Evolutionary conservation across 2,113 vertebrate genomes (phyloP), one percentile per base, ranked within the genome.

Genomic region (Oenanthe melanoleuca): DNA sequence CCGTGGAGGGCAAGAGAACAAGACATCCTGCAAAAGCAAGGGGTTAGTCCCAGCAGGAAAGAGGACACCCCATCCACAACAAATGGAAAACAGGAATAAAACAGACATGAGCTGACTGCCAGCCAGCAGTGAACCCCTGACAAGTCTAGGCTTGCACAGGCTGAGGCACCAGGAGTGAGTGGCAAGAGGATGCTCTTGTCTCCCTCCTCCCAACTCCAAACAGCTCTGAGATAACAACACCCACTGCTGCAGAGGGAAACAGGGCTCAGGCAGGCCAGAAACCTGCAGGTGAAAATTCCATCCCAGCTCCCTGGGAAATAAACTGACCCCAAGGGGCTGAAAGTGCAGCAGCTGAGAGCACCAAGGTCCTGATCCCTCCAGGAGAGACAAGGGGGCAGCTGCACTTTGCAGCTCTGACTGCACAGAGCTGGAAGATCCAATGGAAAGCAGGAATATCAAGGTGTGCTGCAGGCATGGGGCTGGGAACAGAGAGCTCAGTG

Each of bases 1-100:
- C 53, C 59, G 73, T 0, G 4, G 40, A 86, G 10, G 14, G 23
- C 3, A 12, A 56, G 0, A 1, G 80, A 52, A 29, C 2, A 28
- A 33, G 29, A 34, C 12, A 70, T 20, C 38, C 72, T 65, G 26
- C 20, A 60, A 66, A 67, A 59, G 8, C 37, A 34, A 25, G 26
- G 52, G 11, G 34, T 38, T 28, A 14, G 8, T 64, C 25, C 47
- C 72, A 84, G 52, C 26, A 53, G 38, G 37, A 61, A 3, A 53
- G 23, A n/a, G n/a, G 28, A 84, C 37, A 49, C 1, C 22, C 33
- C 18, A 45, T 8, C 15, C 7, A 20, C 24, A 29, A 12, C 1
- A 0, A 61, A 78, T 12, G 72, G 52, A 74, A 78, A 91, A 14
- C 11, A 28, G 52, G 60, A 29, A 4, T 59, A 89, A 92, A 38